Conservation (phyloP, 2,888 invertebrate genomes). For the Alcis repandata region DNA sequence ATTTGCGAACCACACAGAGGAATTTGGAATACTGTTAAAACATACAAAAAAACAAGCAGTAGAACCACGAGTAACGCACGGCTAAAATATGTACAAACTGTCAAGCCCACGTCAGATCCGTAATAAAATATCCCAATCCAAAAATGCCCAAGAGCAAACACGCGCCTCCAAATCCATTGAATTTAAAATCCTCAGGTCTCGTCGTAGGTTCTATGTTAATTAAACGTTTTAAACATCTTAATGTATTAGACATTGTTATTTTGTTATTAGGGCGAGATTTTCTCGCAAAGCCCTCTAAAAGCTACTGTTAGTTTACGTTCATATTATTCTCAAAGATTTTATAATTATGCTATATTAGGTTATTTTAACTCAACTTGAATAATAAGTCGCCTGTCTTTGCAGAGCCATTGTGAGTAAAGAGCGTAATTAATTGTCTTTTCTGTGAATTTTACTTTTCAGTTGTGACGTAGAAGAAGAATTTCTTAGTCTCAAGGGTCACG, state of each 20-base stretch:
- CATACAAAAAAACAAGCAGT: too few species aligned
- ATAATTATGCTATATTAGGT: constrained; percentile 3
- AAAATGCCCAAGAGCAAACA: constrained; percentile 9
- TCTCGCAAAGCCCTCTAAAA: constrained; percentile 19
- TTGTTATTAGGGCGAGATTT: constrained; percentile 10
- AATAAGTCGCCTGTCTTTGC: neutral
- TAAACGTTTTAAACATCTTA: constrained; percentile 28
- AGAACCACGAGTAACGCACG: too few species aligned
- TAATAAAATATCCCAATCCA: constrained; percentile 7
- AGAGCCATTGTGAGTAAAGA: too few species aligned
- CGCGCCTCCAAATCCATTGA: constrained; percentile 14
- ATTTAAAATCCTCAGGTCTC: constrained; percentile 31
- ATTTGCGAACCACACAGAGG: too few species aligned
- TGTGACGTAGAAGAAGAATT: too few species aligned
- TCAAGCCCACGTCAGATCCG: neutral
- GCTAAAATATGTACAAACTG: neutral
- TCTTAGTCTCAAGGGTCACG: too few species aligned
- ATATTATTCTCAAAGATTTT: constrained; percentile 3
- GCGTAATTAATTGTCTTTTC: too few species aligned
- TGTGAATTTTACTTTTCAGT: too few species aligned
- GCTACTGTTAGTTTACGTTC: constrained; percentile 20
- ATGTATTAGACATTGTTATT: constrained; percentile 7
- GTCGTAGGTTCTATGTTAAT: constrained; percentile 28
- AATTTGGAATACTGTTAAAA: too few species aligned
- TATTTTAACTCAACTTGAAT: neutral